Percentiles rank a stretch among this genome's conserved stretches.
These are phyloP conservation scores for Vespertilio murinus DNA, from an alignment of 2,797 vertebrate species.

Conservation along the genomic window DNA sequence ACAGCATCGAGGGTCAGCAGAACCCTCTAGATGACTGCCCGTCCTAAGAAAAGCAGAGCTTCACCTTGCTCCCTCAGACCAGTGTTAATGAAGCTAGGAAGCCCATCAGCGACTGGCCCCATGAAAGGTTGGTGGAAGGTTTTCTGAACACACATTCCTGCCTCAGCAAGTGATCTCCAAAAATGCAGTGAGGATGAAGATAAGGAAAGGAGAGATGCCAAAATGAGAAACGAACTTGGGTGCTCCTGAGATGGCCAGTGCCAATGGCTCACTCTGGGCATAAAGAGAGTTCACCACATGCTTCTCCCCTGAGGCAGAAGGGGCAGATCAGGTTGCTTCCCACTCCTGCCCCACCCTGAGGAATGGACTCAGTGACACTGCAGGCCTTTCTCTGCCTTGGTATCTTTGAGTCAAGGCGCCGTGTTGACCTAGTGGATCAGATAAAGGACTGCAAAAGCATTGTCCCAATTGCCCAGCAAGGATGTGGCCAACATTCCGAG, in stretches of 20 bases:
- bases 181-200: neutral
- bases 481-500: conserved; percentile 73
- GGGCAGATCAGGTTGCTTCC: conserved; percentile 55
- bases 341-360: conserved; percentile 60
- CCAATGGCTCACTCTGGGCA: neutral
- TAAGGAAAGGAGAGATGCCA: neutral
- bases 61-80: neutral
- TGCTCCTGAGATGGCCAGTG: neutral
- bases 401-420: conserved; percentile 75
- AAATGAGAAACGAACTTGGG: neutral
- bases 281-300: neutral
- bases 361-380: conserved; percentile 62
- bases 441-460: conserved; percentile 64
- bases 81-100: neutral
- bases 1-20: neutral
- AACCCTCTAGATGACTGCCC: neutral
- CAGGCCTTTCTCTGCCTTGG: conserved; percentile 54
- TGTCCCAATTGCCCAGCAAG: conserved; percentile 47
- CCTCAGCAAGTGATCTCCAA: conserved; percentile 3
- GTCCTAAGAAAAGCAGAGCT: neutral
- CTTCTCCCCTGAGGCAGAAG: conserved; percentile 33
- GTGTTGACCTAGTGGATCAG: conserved; percentile 72
- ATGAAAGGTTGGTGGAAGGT: neutral
- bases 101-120: no score
- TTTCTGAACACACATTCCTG: neutral